Evolutionary conservation across 2,888 invertebrate genomes (phyloP).

Genomic region (Adelphocoris suturalis): DNA sequence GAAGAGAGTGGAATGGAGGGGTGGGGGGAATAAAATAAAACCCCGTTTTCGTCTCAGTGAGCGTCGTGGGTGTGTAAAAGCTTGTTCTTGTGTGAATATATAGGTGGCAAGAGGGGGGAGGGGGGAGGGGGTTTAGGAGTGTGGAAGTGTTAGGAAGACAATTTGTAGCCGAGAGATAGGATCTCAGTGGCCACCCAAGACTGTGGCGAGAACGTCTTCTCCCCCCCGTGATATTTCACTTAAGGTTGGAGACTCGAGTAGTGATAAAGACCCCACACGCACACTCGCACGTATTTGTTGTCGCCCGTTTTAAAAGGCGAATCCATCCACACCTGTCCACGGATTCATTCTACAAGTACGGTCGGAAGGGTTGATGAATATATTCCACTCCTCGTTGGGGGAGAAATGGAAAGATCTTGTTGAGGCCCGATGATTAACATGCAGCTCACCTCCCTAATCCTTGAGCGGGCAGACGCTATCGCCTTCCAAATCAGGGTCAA

Average conservation of each 20-base stretch:
- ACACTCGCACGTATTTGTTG: constrained; percentile 37
- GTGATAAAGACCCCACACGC: constrained; percentile 74
- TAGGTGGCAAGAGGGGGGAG: too few species aligned
- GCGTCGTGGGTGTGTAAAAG: constrained; percentile 10
- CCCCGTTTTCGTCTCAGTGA: not conserved
- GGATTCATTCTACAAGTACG: constrained; percentile 8
- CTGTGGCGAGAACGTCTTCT: constrained; percentile 40
- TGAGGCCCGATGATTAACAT: constrained; percentile 16
- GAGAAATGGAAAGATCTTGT: constrained; percentile 64
- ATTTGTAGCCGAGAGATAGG: constrained; percentile 69
- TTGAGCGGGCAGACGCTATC: not conserved
- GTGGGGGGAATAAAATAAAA: not conserved
- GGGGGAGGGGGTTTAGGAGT: constrained; percentile 12
- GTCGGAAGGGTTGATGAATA: constrained; percentile 54
- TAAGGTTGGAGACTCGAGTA: constrained; percentile 63
- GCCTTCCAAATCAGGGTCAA: not conserved
- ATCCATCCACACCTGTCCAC: constrained; percentile 61
- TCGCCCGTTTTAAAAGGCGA: constrained; percentile 60
- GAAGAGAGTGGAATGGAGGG: not conserved
- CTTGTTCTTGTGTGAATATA: not conserved
- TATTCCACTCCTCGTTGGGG: not conserved
- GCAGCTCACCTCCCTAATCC: not conserved
- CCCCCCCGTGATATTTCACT: constrained; percentile 72
- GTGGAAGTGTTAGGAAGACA: constrained; percentile 67
- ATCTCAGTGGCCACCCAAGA: constrained; percentile 71